phyloP scores from a whole-genome alignment of 2,888 invertebrate species.

The Entomobrya multifasciata region DNA sequence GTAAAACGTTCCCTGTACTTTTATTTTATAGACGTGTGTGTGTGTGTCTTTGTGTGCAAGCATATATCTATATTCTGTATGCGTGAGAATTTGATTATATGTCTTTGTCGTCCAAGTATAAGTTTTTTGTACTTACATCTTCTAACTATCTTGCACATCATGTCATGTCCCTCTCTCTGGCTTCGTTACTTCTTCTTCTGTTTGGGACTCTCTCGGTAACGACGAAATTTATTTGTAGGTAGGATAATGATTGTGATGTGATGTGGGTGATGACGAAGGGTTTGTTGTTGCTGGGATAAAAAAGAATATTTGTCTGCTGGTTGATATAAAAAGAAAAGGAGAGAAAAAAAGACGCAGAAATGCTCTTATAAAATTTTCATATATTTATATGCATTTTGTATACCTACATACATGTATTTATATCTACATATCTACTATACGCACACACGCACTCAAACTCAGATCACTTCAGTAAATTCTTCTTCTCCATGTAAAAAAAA shows the following conservation, averaged over 20 bases:
- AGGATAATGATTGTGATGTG: slow-evolving; percentile 13
- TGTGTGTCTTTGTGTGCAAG: no score
- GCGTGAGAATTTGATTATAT: no score
- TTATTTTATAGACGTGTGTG: no score
- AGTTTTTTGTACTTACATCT: no score
- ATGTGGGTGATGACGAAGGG: slow-evolving; percentile 60
- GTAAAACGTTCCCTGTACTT: no score
- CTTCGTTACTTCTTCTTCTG: background rate
- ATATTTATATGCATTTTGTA: no score
- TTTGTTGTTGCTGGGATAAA: slow-evolving; percentile 35
- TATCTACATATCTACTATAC: no score
- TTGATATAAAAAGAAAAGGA: background rate
- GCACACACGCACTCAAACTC: slow-evolving; percentile 1
- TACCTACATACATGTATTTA: no score
- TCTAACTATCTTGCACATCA: background rate
- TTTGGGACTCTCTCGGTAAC: background rate
- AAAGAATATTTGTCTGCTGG: background rate
- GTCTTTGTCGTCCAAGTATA: no score
- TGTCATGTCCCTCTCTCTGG: background rate
- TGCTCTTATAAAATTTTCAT: no score
- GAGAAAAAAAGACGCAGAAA: background rate
- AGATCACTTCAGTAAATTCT: background rate
- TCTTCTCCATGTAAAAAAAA: slow-evolving; percentile 14
- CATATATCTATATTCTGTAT: no score
- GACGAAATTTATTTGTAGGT: slow-evolving; percentile 42